Conservation (phyloP, 2,888 invertebrate species). For the Ormyrus thymus region DNA sequence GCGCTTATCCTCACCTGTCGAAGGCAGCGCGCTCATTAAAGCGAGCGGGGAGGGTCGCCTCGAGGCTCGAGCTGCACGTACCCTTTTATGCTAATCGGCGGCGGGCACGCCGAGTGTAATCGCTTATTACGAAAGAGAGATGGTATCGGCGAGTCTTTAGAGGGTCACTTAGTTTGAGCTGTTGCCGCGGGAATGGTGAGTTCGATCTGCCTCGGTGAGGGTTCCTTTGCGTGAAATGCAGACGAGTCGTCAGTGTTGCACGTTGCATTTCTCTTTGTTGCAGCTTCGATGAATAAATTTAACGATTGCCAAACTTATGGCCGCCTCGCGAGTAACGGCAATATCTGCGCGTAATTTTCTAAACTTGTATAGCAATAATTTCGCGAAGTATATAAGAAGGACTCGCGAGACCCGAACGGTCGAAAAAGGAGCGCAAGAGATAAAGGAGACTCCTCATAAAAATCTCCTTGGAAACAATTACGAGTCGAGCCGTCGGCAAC, state of each 20-base stretch:
- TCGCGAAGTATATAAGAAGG: too few species aligned
- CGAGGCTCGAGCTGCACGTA: constrained; percentile 46
- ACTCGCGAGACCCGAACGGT: too few species aligned
- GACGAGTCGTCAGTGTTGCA: too few species aligned
- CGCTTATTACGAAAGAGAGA: constrained; percentile 58
- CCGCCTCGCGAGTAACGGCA: too few species aligned
- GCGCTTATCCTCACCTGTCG: constrained; percentile 52
- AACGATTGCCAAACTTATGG: too few species aligned
- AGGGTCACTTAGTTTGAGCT: constrained; percentile 62
- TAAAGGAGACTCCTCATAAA: background rate
- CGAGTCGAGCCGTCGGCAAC: background rate
- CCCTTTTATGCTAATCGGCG: constrained; percentile 63
- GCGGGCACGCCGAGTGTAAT: constrained; percentile 36
- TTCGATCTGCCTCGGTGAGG: too few species aligned
- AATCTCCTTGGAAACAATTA: background rate
- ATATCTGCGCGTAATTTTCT: too few species aligned
- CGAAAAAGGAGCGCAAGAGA: background rate
- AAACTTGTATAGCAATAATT: too few species aligned
- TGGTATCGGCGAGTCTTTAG: constrained; percentile 65
- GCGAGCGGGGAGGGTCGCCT: constrained; percentile 54
- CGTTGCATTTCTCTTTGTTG: too few species aligned
- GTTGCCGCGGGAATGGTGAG: background rate
- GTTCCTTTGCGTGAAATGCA: too few species aligned
- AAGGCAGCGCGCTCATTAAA: constrained; percentile 59
- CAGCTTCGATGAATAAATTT: too few species aligned